phyloP scores from a whole-genome alignment of 2,113 vertebrate genomes.

The Cyanoramphus novaezelandiae region DNA sequence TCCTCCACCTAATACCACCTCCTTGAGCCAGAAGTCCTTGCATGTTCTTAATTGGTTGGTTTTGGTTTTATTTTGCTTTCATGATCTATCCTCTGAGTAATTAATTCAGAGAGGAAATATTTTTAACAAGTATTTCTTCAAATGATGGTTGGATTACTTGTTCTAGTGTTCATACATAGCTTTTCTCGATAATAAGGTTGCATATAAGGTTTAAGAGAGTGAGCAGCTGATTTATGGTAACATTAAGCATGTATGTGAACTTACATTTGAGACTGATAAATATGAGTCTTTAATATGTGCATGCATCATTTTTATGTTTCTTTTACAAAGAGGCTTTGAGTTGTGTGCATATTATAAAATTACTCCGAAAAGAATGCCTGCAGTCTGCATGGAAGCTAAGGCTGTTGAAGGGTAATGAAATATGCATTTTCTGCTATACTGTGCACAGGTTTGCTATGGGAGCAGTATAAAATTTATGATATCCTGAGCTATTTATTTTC shows the following conservation, averaged over 20 bases:
- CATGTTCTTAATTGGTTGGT: background rate
- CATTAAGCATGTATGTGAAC: slow-evolving; percentile 37
- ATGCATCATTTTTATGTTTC: slow-evolving; percentile 72
- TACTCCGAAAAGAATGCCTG: background rate
- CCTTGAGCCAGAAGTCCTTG: background rate
- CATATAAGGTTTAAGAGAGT: background rate
- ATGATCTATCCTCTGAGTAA: background rate
- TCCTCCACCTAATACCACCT: background rate
- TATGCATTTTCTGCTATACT: background rate
- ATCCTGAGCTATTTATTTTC: slow-evolving; percentile 51
- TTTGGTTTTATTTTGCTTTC: background rate
- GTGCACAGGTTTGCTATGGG: slow-evolving; percentile 10
- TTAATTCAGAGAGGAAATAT: background rate
- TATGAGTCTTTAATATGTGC: slow-evolving; percentile 57
- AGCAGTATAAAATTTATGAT: slow-evolving; percentile 41
- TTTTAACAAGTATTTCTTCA: background rate
- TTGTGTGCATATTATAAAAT: slow-evolving; percentile 54
- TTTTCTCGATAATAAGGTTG: background rate
- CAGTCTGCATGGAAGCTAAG: slow-evolving; percentile 36
- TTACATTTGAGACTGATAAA: slow-evolving; percentile 59
- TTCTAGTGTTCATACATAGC: background rate
- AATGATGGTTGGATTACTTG: background rate
- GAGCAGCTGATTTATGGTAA: slow-evolving; percentile 47
- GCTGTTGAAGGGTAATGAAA: slow-evolving; percentile 30
- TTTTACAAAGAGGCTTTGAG: slow-evolving; percentile 61